A percentile compares a stretch with the other conserved stretches of the same genome.
Evolutionary conservation across 2,797 vertebrate species (phyloP).

Genomic region (Staurois parvus): DNA sequence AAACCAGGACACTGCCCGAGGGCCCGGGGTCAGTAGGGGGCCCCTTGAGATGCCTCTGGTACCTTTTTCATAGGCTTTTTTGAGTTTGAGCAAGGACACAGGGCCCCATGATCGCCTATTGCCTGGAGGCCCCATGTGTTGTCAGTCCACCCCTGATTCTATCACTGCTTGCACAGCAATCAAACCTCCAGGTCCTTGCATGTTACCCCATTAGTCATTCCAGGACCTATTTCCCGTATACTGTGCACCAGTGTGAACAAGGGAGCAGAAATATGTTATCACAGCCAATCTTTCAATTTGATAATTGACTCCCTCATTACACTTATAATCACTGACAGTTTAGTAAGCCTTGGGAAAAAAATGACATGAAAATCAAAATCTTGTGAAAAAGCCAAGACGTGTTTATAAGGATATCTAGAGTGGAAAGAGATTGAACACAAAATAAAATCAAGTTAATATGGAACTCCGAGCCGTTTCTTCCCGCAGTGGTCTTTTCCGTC

Average conservation of each 20-base stretch:
- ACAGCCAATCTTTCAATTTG: constrained; percentile 28
- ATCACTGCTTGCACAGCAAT: too few species aligned
- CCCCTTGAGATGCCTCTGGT: too few species aligned
- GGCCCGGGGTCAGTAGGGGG: too few species aligned
- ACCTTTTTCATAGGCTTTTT: too few species aligned
- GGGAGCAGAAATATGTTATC: constrained; percentile 19
- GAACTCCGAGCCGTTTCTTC: neutral
- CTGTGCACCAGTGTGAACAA: neutral
- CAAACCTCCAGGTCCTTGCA: too few species aligned
- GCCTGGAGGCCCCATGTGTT: too few species aligned
- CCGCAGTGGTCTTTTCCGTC: neutral
- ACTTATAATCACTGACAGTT: constrained; percentile 37
- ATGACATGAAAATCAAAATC: constrained; percentile 1
- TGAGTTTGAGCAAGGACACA: too few species aligned
- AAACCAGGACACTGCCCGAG: too few species aligned
- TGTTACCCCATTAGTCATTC: neutral
- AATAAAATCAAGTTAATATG: constrained; percentile 1
- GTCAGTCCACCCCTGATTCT: too few species aligned
- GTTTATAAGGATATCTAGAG: constrained; percentile 18
- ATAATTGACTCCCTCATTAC: constrained; percentile 44
- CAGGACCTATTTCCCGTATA: neutral
- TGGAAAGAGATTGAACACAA: neutral
- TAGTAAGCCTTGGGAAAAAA: constrained; percentile 31
- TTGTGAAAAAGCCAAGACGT: constrained; percentile 12
- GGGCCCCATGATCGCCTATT: too few species aligned